Evolutionary conservation across 1,140 invertebrate genomes (phyloP).

Genomic region (Meloidogyne floridensis): DNA sequence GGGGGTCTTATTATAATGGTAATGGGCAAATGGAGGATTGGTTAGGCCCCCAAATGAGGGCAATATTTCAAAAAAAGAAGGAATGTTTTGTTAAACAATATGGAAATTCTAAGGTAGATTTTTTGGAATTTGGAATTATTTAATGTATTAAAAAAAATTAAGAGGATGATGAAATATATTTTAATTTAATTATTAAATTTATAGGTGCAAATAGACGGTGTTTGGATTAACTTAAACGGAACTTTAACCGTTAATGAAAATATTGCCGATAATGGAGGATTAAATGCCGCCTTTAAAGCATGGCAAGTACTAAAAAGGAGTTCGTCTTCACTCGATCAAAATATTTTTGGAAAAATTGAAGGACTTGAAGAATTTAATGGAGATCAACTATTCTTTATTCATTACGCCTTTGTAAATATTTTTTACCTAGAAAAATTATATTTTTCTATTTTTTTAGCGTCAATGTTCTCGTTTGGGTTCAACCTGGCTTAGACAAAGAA

Average conservation of each 20-base stretch:
- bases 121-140: background rate
- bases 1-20: slow-evolving; percentile 14
- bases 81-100: slow-evolving; percentile 17
- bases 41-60: slow-evolving; percentile 9
- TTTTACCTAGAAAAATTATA: background rate
- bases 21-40: slow-evolving; percentile 7
- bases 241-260: slow-evolving; percentile 15
- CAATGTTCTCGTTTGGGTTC: slow-evolving; percentile 4
- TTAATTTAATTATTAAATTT: background rate
- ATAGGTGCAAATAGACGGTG: background rate
- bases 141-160: background rate
- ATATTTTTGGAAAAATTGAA: background rate
- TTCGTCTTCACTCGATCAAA: background rate
- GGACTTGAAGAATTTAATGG: slow-evolving; percentile 14
- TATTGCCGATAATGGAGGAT: slow-evolving; percentile 15
- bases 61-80: background rate
- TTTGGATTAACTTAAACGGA: slow-evolving; percentile 9
- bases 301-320: slow-evolving; percentile 10
- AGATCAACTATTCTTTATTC: slow-evolving; percentile 12
- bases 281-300: background rate
- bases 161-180: too few species aligned
- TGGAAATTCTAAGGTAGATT: background rate
- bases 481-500: slow-evolving; percentile 8
- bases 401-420: slow-evolving; percentile 11
- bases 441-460: background rate